Base-by-base conservation (phyloP, 1,140 invertebrate species). In the Orius insidiosus region DNA sequence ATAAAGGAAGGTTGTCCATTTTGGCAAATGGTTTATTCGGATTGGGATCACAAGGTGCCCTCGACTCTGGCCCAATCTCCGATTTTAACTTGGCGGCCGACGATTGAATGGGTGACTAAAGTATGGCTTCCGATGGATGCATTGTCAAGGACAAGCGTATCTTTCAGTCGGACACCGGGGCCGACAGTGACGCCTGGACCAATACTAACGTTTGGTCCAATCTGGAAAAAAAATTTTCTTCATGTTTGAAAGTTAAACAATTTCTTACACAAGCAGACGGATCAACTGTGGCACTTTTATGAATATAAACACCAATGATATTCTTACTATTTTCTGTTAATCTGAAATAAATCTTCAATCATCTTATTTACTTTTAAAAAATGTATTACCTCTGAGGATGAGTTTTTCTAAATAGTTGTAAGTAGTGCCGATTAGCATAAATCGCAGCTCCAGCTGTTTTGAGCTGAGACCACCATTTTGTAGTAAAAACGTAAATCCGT, bases 1-100 rank as follows among this genome's bases (percentile, higher is more conserved):
- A 98, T 2, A 98, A 66, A 0, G 87, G 78, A 10, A 78, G 76
- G 64, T 96, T 95, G 55, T 98, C 93, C 78, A 98, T 89, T 69
- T 98, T 98, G 0, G 93, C 90, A 65, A 97, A 98, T 0, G 93
- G 88, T 62, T 97, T 95, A 65, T 98, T 93, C 1, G 94, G 92
- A 69, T 98, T 95, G 0, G 94, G 94, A 66, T 97, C 92, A 53
- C 86, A 87, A 0, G 92, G 90, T 0, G 1, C 87, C 87, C 66
- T 94, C 88, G 1, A 94, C 79, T 1, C 92, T 63, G 0, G 85
- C 74, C 92, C 92, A 97, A 48, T 75, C 70, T 1, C 93, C 93
- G 18, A 98, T 77, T 7, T 68, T 70, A 33, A 85, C 85, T 44
- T 82, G 78, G 67, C 85, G 81, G 36, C 52, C 62, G 15, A 80